A percentile compares a stretch with the other conserved stretches of the same genome.
Evolutionary conservation across 2,113 vertebrate species (phyloP).

Genomic region (Todiramphus saurophagus): DNA sequence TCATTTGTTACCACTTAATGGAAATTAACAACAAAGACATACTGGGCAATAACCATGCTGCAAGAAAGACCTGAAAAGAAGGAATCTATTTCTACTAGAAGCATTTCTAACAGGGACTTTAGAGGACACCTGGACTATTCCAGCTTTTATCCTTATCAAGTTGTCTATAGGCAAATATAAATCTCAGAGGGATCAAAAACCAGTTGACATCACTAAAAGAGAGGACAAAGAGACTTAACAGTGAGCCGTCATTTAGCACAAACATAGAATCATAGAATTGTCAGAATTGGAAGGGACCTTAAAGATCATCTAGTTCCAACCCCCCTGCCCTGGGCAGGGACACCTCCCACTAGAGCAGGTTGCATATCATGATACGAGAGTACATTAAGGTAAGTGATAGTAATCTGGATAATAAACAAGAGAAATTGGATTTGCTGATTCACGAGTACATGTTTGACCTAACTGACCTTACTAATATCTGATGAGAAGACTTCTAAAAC

Average conservation of each 20-base stretch:
- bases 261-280: not conserved
- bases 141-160: not conserved
- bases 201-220: not conserved
- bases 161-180: not conserved
- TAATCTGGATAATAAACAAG: not conserved
- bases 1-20: not conserved
- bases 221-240: not conserved
- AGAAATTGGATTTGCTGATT: not conserved
- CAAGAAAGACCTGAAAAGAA: not conserved
- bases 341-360: too few species aligned
- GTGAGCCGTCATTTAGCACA: not conserved
- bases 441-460: not conserved
- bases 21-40: not conserved
- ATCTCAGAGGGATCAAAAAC: not conserved
- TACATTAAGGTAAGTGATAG: not conserved
- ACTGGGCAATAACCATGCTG: not conserved
- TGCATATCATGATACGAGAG: not conserved
- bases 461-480: not conserved
- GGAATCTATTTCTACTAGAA: not conserved
- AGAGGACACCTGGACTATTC: not conserved
- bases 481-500: not conserved
- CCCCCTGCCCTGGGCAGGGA: too few species aligned
- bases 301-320: too few species aligned
- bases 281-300: too few species aligned
- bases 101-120: not conserved